phyloP scores from a whole-genome alignment of 2,113 vertebrate species.

The Probosciger aterrimus region DNA sequence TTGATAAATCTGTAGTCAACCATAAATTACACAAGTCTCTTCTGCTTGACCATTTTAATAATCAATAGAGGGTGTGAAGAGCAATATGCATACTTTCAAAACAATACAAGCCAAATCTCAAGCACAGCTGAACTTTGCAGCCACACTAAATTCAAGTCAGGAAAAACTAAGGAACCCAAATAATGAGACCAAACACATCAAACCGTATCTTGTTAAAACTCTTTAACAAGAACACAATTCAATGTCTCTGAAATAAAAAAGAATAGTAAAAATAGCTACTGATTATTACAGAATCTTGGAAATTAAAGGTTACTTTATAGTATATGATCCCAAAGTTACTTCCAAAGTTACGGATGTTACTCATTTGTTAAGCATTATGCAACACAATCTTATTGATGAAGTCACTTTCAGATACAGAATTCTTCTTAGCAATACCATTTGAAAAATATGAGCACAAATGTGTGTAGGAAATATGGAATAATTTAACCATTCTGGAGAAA shows the following conservation, averaged over 20 bases:
- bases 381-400: neutral
- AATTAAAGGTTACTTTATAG: neutral
- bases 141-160: neutral
- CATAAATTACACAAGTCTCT: neutral
- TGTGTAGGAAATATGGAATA: neutral
- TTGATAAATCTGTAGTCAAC: neutral
- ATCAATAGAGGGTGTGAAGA: fast-evolving
- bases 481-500: neutral
- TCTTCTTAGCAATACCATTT: neutral
- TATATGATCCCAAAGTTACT: neutral
- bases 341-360: neutral
- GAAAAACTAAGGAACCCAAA: neutral
- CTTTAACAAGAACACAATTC: neutral
- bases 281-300: neutral
- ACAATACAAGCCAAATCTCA: neutral
- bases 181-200: neutral
- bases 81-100: neutral
- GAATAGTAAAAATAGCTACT: neutral
- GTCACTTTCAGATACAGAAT: neutral
- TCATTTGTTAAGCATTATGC: neutral
- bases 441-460: neutral
- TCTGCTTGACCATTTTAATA: neutral
- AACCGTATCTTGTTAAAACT: neutral
- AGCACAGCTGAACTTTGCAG: neutral
- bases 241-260: neutral